These are phyloP conservation scores for Sandelia bainsii DNA, from an alignment of 2,797 vertebrate genomes.

Conservation along the genomic window DNA sequence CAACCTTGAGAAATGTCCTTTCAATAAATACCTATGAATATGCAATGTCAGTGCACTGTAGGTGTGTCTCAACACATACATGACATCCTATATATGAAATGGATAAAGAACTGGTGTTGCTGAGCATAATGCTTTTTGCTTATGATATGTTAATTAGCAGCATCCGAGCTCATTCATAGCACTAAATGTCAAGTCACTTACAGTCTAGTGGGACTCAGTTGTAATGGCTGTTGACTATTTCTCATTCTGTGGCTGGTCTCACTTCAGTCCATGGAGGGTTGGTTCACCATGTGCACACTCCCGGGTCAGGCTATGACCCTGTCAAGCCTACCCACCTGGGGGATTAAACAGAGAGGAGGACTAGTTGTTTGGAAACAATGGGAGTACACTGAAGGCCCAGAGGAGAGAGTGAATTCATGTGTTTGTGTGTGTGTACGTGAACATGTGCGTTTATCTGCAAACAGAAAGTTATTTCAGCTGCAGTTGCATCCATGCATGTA, in stretches of 20 bases:
- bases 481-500: not conserved
- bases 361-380: conserved; percentile 16
- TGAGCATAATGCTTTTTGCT: conserved; percentile 32
- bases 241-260: conserved; percentile 26
- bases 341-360: conserved; percentile 20
- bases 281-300: conserved; percentile 6
- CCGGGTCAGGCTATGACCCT: conserved; percentile 34
- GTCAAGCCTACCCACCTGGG: conserved; percentile 25
- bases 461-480: not conserved
- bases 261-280: conserved; percentile 20
- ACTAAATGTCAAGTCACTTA: conserved; percentile 15
- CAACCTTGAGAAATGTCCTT: conserved; percentile 33
- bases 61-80: conserved; percentile 34
- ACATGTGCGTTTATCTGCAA: not conserved
- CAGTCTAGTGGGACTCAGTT: conserved; percentile 29
- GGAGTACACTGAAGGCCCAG: not conserved
- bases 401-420: conserved; percentile 1
- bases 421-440: not conserved
- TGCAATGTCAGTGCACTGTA: conserved; percentile 1
- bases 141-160: conserved; percentile 52
- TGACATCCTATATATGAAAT: conserved; percentile 23
- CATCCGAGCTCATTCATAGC: conserved; percentile 23
- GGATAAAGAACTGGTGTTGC: conserved; percentile 33
- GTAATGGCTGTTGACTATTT: conserved; percentile 35
- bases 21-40: conserved; percentile 41